phyloP scores from a whole-genome alignment of 2,888 invertebrate species.

The Scaptomyza reducta region DNA sequence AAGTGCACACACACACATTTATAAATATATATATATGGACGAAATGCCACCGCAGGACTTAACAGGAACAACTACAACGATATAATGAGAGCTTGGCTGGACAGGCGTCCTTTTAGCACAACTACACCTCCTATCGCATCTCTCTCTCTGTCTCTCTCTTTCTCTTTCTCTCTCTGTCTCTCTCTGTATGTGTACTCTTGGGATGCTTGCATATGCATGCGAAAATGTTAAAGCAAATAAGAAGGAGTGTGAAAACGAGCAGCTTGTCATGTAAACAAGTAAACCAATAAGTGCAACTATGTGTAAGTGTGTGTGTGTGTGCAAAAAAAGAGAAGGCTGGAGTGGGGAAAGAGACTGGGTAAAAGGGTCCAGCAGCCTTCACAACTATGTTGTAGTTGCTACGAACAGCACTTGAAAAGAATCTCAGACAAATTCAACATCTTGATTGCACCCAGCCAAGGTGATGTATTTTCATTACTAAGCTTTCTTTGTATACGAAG shows the following conservation, averaged over 20 bases:
- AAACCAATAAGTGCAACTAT: slow-evolving; percentile 75
- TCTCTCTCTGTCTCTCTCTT: no score
- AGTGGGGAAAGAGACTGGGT: not conserved
- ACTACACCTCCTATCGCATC: not conserved
- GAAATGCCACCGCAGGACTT: slow-evolving; percentile 72
- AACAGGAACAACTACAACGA: slow-evolving; percentile 52
- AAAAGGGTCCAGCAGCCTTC: slow-evolving; percentile 36
- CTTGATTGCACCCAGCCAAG: slow-evolving; percentile 26
- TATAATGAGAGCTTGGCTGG: slow-evolving; percentile 46
- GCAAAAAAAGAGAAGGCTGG: not conserved
- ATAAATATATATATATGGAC: slow-evolving; percentile 12
- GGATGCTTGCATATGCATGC: slow-evolving; percentile 78
- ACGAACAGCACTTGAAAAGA: slow-evolving; percentile 22
- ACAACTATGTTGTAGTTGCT: slow-evolving; percentile 11
- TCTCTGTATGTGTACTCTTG: slow-evolving; percentile 43
- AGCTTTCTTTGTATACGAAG: slow-evolving; percentile 1
- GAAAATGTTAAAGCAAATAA: slow-evolving; percentile 79
- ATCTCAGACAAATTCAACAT: slow-evolving; percentile 34
- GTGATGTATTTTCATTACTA: slow-evolving; percentile 13
- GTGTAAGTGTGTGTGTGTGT: slow-evolving; percentile 27
- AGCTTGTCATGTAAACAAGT: slow-evolving; percentile 79
- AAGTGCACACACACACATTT: slow-evolving; percentile 54
- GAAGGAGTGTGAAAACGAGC: slow-evolving; percentile 80
- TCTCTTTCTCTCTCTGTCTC: no score
- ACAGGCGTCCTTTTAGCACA: slow-evolving; percentile 24